Percentiles rank a stretch among this genome's conserved stretches.
phyloP scores from a whole-genome alignment of 2,113 vertebrate species.

The Platichthys flesus region DNA sequence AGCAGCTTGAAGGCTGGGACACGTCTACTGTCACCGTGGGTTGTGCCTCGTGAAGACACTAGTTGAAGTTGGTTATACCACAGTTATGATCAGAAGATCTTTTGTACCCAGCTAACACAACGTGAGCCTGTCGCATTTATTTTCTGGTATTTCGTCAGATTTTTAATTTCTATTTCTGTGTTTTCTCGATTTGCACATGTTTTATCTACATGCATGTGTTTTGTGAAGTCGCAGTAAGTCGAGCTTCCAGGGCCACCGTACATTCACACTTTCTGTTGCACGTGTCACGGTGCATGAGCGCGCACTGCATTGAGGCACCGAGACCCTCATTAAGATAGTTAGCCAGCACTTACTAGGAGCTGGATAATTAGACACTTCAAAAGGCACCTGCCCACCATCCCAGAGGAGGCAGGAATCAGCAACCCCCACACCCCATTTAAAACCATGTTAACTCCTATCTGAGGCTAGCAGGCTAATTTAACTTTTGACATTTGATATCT shows the following conservation, averaged over 20 bases:
- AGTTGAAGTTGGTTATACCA: neutral
- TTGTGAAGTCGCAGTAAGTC: neutral
- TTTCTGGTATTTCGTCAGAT: too few species aligned
- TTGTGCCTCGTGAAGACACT: too few species aligned
- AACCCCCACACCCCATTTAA: constrained; percentile 71
- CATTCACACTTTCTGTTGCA: constrained; percentile 3
- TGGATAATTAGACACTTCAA: constrained; percentile 86
- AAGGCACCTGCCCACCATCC: constrained; percentile 79
- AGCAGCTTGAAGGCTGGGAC: too few species aligned
- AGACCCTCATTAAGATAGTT: constrained; percentile 75
- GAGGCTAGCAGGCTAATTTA: constrained; percentile 87
- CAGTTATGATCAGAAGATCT: too few species aligned
- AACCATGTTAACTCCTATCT: constrained; percentile 85
- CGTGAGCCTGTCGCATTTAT: too few species aligned
- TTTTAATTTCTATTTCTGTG: too few species aligned
- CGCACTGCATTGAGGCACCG: constrained; percentile 24
- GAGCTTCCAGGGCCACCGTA: neutral
- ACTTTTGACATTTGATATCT: constrained; percentile 89
- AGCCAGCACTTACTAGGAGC: constrained; percentile 70
- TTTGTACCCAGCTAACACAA: too few species aligned
- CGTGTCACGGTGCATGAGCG: constrained; percentile 8
- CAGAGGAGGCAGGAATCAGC: constrained; percentile 70
- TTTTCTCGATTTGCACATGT: too few species aligned
- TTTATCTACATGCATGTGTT: neutral
- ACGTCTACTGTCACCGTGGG: too few species aligned